Percentiles rank a stretch among this genome's conserved stretches.
These are phyloP conservation scores for Hyperopisus bebe DNA, from an alignment of 2,113 vertebrate species.

Conservation along the genomic window DNA sequence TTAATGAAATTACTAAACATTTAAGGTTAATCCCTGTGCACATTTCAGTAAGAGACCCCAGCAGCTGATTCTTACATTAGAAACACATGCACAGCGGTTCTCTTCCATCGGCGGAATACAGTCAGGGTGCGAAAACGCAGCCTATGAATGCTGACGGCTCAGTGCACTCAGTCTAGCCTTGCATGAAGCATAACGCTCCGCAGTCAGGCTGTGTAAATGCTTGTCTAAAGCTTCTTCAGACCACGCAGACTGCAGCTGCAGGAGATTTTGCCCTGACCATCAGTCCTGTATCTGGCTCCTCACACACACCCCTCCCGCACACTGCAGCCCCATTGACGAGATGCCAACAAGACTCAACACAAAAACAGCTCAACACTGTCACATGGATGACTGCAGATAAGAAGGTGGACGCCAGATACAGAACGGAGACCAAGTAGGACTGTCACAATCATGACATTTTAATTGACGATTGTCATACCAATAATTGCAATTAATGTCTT, in stretches of 20 bases:
- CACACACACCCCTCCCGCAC: neutral
- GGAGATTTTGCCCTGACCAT: neutral
- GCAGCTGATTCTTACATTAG: neutral
- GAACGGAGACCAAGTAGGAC: too few species aligned
- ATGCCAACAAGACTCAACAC: neutral
- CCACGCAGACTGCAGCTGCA: neutral
- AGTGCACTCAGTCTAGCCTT: neutral
- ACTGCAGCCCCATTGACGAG: too few species aligned
- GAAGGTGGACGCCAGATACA: too few species aligned
- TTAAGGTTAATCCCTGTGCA: neutral
- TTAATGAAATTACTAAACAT: neutral
- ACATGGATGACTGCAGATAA: neutral
- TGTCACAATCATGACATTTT: too few species aligned
- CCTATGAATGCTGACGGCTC: neutral
- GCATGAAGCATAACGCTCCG: neutral
- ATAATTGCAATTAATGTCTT: too few species aligned
- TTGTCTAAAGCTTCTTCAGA: neutral
- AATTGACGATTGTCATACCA: too few species aligned
- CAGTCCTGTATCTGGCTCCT: neutral
- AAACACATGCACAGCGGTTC: neutral
- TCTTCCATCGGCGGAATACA: neutral
- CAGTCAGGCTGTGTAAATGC: neutral
- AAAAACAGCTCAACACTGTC: neutral
- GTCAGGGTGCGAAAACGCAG: neutral
- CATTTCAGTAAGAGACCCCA: neutral